Conservation (phyloP, 2,113 vertebrate genomes). For the Trogon surrucura region DNA sequence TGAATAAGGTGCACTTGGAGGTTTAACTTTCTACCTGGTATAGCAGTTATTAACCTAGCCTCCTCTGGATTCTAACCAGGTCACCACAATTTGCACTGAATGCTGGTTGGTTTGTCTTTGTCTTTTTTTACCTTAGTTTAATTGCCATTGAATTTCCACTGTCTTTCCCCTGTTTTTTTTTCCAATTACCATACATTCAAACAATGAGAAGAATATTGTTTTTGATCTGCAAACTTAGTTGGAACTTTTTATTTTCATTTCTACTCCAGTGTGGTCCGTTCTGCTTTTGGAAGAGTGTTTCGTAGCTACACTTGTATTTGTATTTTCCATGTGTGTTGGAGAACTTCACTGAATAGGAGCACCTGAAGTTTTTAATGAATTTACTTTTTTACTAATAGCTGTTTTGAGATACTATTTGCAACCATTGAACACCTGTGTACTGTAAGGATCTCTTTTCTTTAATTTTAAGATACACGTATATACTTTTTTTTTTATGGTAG, state of each 20-base stretch:
- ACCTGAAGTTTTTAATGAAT: neutral
- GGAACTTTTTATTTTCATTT: neutral
- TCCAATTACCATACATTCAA: neutral
- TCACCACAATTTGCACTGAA: neutral
- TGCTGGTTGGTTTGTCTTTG: neutral
- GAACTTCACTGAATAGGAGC: neutral
- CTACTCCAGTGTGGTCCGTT: neutral
- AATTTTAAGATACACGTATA: neutral
- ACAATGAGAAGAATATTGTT: neutral
- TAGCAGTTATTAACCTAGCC: fast-evolving
- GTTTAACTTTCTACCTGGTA: neutral
- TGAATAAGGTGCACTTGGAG: neutral
- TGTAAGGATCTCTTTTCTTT: neutral
- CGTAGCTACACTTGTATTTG: neutral
- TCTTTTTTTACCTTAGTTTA: neutral
- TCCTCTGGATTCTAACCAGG: neutral
- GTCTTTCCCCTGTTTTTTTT: neutral
- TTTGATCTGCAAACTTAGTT: neutral
- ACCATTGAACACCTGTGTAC: neutral
- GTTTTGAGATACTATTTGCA: neutral
- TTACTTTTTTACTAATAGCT: neutral
- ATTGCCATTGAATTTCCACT: neutral
- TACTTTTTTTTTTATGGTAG: neutral
- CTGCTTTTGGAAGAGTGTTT: neutral
- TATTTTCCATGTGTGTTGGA: neutral